A percentile compares a stretch with the other conserved stretches of the same genome.
Evolutionary conservation across 37 sponge, comb jelly and placozoan species (phyloP).

Genomic region (Diacarnus erythraeanus): DNA sequence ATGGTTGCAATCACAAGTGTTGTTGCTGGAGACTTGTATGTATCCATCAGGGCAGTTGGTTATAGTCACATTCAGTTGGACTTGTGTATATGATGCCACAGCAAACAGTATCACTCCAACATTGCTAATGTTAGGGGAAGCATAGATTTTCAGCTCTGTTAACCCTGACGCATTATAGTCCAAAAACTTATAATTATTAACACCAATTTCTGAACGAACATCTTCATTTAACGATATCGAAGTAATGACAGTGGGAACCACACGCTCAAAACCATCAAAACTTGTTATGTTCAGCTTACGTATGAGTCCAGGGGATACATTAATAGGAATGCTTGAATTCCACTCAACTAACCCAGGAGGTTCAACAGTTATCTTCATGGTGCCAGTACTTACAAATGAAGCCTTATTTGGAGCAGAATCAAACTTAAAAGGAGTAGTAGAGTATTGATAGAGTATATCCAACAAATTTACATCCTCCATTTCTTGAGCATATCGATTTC

Average conservation of each 20-base stretch:
- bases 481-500: background rate
- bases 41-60: conserved; percentile 31
- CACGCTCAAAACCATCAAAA: conserved; percentile 22
- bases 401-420: background rate
- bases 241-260: conserved; percentile 8
- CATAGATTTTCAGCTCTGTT: background rate
- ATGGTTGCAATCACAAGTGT: background rate
- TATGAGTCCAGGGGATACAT: conserved; percentile 2
- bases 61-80: conserved; percentile 5
- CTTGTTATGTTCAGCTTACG: background rate
- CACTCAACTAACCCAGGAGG: background rate
- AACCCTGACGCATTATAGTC: background rate
- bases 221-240: conserved; percentile 4
- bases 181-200: conserved; percentile 25
- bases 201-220: conserved; percentile 18
- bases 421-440: conserved; percentile 14
- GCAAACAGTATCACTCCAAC: conserved; percentile 9
- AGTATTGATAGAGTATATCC: conserved; percentile 15
- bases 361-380: background rate
- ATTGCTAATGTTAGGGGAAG: background rate
- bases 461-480: background rate
- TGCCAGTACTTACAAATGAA: conserved; percentile 4
- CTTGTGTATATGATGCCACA: conserved; percentile 3
- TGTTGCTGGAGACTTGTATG: background rate
- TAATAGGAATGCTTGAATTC: background rate